Evolutionary conservation across 2,888 invertebrate genomes (phyloP), one percentile per base, ranked within the genome.

Genomic region (Esperia sulphurella): DNA sequence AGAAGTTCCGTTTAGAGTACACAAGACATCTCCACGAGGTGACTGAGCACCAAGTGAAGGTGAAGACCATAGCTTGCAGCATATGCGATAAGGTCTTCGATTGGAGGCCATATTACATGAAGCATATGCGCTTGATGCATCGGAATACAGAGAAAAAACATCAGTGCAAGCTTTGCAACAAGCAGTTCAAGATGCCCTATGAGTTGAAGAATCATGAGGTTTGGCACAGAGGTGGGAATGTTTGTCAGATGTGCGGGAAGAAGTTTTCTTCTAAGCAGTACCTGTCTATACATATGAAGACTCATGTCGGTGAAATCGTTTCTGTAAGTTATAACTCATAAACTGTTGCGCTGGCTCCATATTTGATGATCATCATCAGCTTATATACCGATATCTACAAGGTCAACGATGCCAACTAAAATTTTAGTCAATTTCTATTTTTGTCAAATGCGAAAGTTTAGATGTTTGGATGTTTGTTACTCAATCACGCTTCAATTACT

Each of bases 41-140:
- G 0, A 58, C 70, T 0, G 9, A 44, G 0, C 87, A 87, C 14
- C 55, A 56, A 0, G 80, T 80, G 0, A 69, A 68, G 35, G 51
- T 78, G 0, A 72, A 70, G 30, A 40, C 46, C 0, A 59, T 61
- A 0, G 70, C 66, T 0, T 90, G 90, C 28, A 80, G 82, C 6
- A 37, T 75, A 0, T 91, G 91, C 33, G 82, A 81, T 0, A 79
- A 79, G 1, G 55, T 55, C 0, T 91, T 88, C 42, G 77, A 79
- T 0, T 90, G 86, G 75, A 70, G 75, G 0, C 78, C 80, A 0
- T 81, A 85, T 38, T 89, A 84, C 1, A 52, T 75, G 6, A 64
- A 67, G 0, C 91, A 91, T 51, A 67, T 88, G 63, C 61, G 71
- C 2, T 73, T 79, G 8, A 58, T 54, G 0, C 90, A 90, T 21